These are phyloP conservation scores for Dasyurus viverrinus DNA, from an alignment of 2,113 vertebrate species.

Conservation along the genomic window DNA sequence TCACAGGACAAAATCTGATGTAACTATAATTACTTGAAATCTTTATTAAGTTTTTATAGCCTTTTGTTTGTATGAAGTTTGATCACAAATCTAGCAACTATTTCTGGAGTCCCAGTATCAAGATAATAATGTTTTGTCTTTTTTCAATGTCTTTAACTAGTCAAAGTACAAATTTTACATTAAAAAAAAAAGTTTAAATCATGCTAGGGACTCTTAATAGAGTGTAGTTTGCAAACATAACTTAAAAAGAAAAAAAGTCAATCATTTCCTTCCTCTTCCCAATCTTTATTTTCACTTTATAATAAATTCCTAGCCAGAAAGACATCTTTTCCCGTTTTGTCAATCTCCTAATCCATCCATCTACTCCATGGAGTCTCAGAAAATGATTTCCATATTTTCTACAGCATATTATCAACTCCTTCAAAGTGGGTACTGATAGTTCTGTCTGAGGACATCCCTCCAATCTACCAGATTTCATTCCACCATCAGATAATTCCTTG, in stretches of 20 bases:
- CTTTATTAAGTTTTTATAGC: not conserved
- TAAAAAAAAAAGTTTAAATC: conserved; percentile 35
- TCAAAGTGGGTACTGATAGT: not conserved
- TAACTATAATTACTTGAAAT: conserved; percentile 40
- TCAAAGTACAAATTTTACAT: conserved; percentile 14
- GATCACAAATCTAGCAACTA: not conserved
- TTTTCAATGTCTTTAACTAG: conserved; percentile 10
- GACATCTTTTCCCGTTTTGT: conserved; percentile 18
- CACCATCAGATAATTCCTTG: too few species aligned
- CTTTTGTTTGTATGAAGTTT: not conserved
- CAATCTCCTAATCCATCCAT: conserved; percentile 1
- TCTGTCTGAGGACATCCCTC: not conserved
- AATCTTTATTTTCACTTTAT: not conserved
- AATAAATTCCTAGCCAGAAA: not conserved
- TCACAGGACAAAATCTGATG: conserved; percentile 13
- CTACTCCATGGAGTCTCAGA: not conserved
- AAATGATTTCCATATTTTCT: not conserved
- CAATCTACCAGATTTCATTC: not conserved
- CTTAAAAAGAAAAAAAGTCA: not conserved
- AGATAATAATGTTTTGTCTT: not conserved
- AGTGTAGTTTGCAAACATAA: not conserved
- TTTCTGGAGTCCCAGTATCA: conserved; percentile 39
- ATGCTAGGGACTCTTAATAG: conserved; percentile 37
- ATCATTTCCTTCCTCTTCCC: not conserved
- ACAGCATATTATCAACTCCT: not conserved